Evolutionary conservation across 2,888 invertebrate genomes (phyloP), one percentile per base, ranked within the genome.

Genomic region (Napeogenes sylphis): DNA sequence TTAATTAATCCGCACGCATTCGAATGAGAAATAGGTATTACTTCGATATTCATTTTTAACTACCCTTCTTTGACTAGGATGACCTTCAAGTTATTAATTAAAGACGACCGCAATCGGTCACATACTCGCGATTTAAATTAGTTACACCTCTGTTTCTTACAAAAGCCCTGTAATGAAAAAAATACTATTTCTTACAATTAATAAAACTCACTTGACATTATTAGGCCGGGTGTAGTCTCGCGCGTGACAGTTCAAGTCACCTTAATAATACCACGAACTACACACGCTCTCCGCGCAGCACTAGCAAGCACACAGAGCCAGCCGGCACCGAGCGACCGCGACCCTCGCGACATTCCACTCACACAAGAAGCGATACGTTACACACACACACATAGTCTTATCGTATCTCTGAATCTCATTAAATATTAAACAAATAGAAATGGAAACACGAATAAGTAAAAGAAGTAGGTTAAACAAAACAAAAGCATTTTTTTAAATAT

Each of bases 141-240:
- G 12, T 30, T 42, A 8, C 45, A 56, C 3, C 14, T 56, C 6
- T 32, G 10, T 55, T 4, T 30, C 2, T 30, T 30, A 12, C 10
- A 42, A 12, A 12, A 10, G 10, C 42, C 33, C 12, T 0, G 21
- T 58, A 55, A n/a, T 56, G 6, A 47, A 35, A 58, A 46, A 54
- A 58, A 55, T 53, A 55, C 55, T 55, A 58, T 55, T 58, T 53
- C 51, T 54, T 59, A 59, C 51, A 56, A 53, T 59, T 58, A 57
- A 58, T 45, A 42, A 21, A 56, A 70, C 90, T 89, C 76, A 90
- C 90, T 90, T 89, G 90, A 89, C 90, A 90, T 90, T 84, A 75
- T 90, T 81, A 72, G 71, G 86, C 85, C 85, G 86, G 86, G 81
- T 86, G 83, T 85, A 83, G 82, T 80, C 80, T 83, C 78, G 83